Percentiles rank a stretch among this genome's conserved stretches.
These are phyloP conservation scores for Tokudaia muenninki DNA, from an alignment of 2,797 vertebrate species.

Conservation along the genomic window DNA sequence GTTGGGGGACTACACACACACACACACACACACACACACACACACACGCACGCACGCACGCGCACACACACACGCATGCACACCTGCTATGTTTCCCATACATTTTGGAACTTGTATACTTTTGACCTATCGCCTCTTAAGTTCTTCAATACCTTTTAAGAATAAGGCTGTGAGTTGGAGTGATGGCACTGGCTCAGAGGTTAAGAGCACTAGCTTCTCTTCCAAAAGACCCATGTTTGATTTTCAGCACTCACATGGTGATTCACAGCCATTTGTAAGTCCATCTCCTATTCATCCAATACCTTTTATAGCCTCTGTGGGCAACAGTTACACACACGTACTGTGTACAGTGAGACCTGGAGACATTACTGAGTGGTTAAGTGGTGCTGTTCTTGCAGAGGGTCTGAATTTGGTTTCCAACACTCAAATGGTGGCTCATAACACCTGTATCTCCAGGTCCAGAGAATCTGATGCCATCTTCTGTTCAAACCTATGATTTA, in stretches of 20 bases:
- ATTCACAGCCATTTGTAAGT: neutral
- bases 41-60: no score
- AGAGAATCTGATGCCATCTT: neutral
- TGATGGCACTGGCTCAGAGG: neutral
- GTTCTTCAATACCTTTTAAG: neutral
- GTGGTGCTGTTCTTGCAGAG: neutral
- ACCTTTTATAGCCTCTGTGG: no score
- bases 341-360: no score
- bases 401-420: neutral
- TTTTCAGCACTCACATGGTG: no score
- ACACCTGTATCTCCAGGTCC: no score
- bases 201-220: neutral
- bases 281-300: no score
- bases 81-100: neutral
- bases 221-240: no score
- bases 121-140: no score
- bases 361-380: neutral
- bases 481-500: neutral
- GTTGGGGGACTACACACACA: neutral
- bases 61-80: neutral
- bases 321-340: no score
- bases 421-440: neutral
- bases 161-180: neutral
- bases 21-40: neutral
- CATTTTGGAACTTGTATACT: constrained; percentile 35